Base-by-base conservation (phyloP, 2,888 invertebrate genomes). In the Erebia aethiops region DNA sequence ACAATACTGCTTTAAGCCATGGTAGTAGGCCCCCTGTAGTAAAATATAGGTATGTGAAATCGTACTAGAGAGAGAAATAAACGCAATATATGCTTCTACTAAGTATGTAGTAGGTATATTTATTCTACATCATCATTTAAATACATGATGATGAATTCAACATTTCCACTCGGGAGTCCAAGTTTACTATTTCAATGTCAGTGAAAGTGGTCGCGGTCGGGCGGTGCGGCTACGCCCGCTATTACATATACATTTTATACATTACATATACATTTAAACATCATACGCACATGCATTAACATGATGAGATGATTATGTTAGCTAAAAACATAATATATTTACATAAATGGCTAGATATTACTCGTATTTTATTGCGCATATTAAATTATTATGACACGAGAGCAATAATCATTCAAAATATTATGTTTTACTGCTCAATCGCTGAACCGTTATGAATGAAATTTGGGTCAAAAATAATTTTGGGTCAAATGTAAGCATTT, bases 181-280 rank as follows among this genome's bases (percentile, higher is more conserved):
- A 75, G 72, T 73, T 77, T 73, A 74, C 74, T 75, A 75, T 76
- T 81, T 84, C 85, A 85, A 84, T 84, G 85, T 81, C 86, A 87
- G 90, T 86, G 90, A 91, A 91, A 91, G 90, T 89, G 83, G 81
- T 78, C 78, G 69, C 72, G 71, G 72, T 58, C 71, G 63, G 60
- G 49, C 72, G 74, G 71, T 64, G 78, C 77, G 79, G 67, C 67
- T 79, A 79, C 78, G 81, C 74, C 66, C 79, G 79, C 78, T 81
- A 72, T 71, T 69, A 71, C 70, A 67, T 62, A 46, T 46, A 46
- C 43, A 43, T 69, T 62, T 35, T 7, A 35, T 35, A 35, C 35
- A 35, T 35, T 35, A 35, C 35, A 35, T 35, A 73, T 69, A 69
- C 71, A 71, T 71, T 72, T 58, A 73, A 69, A 69, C 71, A 71